Evolutionary conservation across 2,888 invertebrate species (phyloP).

Genomic region (Scaptomyza cyrtandrae): DNA sequence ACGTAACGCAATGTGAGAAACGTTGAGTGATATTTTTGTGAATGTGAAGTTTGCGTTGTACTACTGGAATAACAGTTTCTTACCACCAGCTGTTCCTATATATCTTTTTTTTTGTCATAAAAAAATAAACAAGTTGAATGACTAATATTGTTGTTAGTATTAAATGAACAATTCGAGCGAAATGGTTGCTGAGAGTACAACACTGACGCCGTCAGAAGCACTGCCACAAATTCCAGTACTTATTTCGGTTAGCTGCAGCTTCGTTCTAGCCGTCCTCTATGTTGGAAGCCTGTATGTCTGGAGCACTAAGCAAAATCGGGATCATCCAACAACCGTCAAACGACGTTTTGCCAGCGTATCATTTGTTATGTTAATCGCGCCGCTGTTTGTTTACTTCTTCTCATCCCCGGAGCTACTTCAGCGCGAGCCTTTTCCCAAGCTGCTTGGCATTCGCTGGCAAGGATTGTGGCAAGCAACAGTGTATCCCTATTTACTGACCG

Average conservation of each 20-base stretch:
- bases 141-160: not conserved
- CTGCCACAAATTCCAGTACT: constrained; percentile 85
- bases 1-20: not conserved
- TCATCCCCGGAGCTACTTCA: constrained; percentile 87
- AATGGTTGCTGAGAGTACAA: constrained; percentile 31
- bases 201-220: constrained; percentile 12
- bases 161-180: constrained; percentile 46
- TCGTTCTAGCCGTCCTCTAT: constrained; percentile 91
- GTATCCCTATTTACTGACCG: constrained; percentile 91
- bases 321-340: constrained; percentile 95
- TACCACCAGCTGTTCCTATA: constrained; percentile 52
- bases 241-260: constrained; percentile 89
- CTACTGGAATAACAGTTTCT: not conserved
- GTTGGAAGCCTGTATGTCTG: constrained; percentile 95
- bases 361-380: constrained; percentile 92
- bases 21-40: not conserved
- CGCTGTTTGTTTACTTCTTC: constrained; percentile 90
- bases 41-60: not conserved
- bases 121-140: constrained; percentile 29
- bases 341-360: constrained; percentile 94
- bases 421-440: constrained; percentile 88
- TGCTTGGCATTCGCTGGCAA: constrained; percentile 90
- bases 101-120: constrained; percentile 1
- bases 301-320: constrained; percentile 91
- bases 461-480: constrained; percentile 90